A percentile compares a stretch with the other conserved stretches of the same genome.
These are phyloP conservation scores for Acanthisitta chloris DNA, from an alignment of 2,113 vertebrate species.

Conservation along the genomic window DNA sequence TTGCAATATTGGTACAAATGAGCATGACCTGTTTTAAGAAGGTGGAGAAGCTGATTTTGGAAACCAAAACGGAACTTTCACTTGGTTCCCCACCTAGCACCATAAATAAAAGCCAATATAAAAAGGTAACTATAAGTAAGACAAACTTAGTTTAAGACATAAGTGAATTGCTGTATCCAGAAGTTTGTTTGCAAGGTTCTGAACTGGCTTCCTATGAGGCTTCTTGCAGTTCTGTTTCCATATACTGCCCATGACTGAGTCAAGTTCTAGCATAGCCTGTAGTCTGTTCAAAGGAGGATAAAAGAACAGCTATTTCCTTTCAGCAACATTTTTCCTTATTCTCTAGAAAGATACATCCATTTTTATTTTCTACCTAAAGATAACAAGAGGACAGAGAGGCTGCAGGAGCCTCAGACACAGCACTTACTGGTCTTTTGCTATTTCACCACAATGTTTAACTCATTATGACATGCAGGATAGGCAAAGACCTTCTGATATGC, in stretches of 20 bases:
- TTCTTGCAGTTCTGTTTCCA: neutral
- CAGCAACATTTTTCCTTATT: neutral
- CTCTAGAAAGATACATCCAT: neutral
- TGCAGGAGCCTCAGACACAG: neutral
- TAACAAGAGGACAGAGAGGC: neutral
- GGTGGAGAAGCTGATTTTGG: neutral
- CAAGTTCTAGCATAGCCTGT: neutral
- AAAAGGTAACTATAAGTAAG: neutral
- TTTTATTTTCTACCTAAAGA: neutral
- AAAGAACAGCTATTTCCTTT: neutral
- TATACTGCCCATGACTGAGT: neutral
- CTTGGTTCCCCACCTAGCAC: neutral
- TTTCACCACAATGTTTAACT: slow-evolving; percentile 17
- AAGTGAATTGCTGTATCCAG: neutral
- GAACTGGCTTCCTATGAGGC: neutral
- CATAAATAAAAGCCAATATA: neutral
- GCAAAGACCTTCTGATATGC: neutral
- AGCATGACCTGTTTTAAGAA: neutral
- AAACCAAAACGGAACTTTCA: neutral
- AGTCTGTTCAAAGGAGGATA: neutral
- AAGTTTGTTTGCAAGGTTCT: neutral
- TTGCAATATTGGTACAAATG: neutral
- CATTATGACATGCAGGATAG: neutral
- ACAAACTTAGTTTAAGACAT: neutral
- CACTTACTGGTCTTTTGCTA: neutral